phyloP scores from a whole-genome alignment of 1,140 invertebrate species.

The Dreissena polymorpha region DNA sequence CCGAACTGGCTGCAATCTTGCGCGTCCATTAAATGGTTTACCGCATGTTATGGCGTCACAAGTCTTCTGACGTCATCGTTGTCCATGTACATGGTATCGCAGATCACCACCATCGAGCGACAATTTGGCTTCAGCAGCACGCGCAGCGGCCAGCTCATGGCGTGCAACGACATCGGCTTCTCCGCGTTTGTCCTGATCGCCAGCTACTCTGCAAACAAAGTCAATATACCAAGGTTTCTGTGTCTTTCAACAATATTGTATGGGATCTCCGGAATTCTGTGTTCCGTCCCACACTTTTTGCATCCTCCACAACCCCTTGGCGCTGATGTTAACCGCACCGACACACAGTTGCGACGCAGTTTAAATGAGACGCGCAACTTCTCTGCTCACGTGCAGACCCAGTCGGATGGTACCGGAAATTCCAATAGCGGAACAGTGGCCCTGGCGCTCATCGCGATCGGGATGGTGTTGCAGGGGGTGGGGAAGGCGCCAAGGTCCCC shows the following conservation, averaged over 20 bases:
- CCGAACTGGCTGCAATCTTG: constrained; percentile 31
- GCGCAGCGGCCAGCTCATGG: constrained; percentile 63
- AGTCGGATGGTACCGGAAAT: not conserved
- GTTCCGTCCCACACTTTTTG: constrained; percentile 64
- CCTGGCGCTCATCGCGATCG: constrained; percentile 55
- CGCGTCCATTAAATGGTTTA: constrained; percentile 37
- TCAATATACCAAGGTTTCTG: constrained; percentile 59
- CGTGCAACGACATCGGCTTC: constrained; percentile 64
- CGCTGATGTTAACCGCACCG: not conserved
- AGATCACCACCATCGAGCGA: constrained; percentile 63
- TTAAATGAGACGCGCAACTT: not conserved
- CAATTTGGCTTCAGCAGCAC: constrained; percentile 65
- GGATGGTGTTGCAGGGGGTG: constrained; percentile 69
- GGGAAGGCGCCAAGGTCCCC: constrained; percentile 66
- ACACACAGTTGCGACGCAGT: not conserved
- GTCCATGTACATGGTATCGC: constrained; percentile 57
- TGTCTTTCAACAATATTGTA: constrained; percentile 58
- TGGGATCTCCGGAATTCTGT: constrained; percentile 61
- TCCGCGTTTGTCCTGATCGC: constrained; percentile 56
- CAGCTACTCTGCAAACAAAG: constrained; percentile 53
- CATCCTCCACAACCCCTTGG: constrained; percentile 8
- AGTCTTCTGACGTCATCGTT: constrained; percentile 53
- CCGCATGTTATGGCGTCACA: constrained; percentile 36
- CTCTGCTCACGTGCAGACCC: not conserved
- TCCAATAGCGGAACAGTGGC: not conserved